Evolutionary conservation across 2,113 vertebrate species (phyloP), one percentile per base, ranked within the genome.

Genomic region (Bucco capensis): DNA sequence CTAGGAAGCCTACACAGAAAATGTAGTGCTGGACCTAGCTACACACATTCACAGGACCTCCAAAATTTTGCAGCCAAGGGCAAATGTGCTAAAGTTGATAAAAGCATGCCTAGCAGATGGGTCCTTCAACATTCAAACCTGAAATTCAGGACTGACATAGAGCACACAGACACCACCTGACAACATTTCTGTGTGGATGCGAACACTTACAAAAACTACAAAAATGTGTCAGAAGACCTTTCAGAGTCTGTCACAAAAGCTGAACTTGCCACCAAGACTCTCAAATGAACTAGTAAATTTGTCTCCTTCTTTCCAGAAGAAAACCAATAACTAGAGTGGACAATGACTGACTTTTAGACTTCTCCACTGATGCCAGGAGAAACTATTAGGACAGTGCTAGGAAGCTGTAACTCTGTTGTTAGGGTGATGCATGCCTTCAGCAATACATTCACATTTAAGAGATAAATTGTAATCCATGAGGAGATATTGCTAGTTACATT

Each of bases 401-500:
- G 42, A 90, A 75, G 37, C 8, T 58, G 28, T 40, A 65, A 54
- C 31, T 90, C 23, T 58, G 37, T 71, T 90, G 46, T 75, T 44
- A 75, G 57, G 60, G 31, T 75, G 37, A 72, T 31, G 27, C 9
- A 60, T 73, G 89, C 24, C 38, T 47, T 70, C 74, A 90, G 66
- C 53, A 85, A 19, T 47, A 27, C 14, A 51, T 50, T 90, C 27
- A 19, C 73, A 76, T 85, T 76, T 51, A 89, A 82, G 56, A 79
- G 54, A 93, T 42, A 90, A 56, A 74, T 10, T 83, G 35, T 57
- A 85, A 93, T 74, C 54, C 47, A n/a, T 64, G 58, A 47, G 69
- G 47, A 89, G 24, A 47, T 85, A 64, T 30, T 62, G 57, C 57
- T 93, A 93, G 92, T 86, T 89, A 92, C 1, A 2, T 61, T 88